A percentile compares a stretch with the other conserved stretches of the same genome.
Evolutionary conservation across 2,797 vertebrate genomes (phyloP).

Genomic region (Tapera naevia): DNA sequence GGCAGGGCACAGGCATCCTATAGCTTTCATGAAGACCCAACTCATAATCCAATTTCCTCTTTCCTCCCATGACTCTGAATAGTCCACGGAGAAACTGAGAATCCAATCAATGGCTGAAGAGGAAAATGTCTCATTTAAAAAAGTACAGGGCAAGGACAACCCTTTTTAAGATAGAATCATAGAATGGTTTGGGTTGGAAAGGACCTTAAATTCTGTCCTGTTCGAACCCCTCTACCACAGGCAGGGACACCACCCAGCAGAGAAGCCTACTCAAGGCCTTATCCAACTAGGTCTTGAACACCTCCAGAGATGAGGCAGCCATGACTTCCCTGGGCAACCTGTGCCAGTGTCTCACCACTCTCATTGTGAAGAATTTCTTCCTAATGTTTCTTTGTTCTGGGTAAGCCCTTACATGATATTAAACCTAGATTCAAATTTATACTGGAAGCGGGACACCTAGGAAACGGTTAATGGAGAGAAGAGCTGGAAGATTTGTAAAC

Average conservation of each 20-base stretch:
- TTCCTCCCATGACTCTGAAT: background rate
- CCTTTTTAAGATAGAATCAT: background rate
- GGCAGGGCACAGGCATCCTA: conserved; percentile 12
- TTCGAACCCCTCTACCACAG: too few relatives aligned
- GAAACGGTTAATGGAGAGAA: background rate
- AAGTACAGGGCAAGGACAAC: background rate
- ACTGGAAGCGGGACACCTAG: fast-evolving
- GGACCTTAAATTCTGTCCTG: too few relatives aligned
- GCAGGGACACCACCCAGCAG: too few relatives aligned
- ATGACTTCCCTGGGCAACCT: too few relatives aligned
- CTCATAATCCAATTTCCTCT: conserved; percentile 40
- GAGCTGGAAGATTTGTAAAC: background rate
- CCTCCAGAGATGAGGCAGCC: too few relatives aligned
- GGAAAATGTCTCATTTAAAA: background rate
- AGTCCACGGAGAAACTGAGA: background rate
- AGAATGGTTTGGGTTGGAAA: too few relatives aligned
- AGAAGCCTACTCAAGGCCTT: too few relatives aligned
- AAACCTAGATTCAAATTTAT: background rate
- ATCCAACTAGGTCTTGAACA: too few relatives aligned
- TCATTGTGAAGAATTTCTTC: too few relatives aligned
- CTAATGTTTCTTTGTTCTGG: background rate
- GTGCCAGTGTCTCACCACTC: too few relatives aligned
- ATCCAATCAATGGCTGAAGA: background rate
- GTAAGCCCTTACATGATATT: background rate
- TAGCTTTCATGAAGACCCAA: background rate